These are phyloP conservation scores for Euzophera pinguis DNA, from an alignment of 2,888 invertebrate genomes.

Conservation along the genomic window DNA sequence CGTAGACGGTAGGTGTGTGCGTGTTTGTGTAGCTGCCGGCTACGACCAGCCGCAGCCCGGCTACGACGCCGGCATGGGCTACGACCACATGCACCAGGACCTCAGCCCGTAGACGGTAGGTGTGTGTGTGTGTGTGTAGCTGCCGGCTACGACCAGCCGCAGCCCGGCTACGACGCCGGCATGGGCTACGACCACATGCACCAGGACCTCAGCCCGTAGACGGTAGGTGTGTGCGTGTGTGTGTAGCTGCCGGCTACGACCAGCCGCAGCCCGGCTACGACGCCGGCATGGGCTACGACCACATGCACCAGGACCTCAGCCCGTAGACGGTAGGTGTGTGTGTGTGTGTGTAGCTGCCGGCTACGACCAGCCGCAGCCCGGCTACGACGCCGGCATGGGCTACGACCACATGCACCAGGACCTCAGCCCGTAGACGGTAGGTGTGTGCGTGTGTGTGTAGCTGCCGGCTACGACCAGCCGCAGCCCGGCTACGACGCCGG, in stretches of 20 bases:
- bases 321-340: constrained; percentile 13
- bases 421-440: constrained; percentile 8
- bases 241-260: no score
- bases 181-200: constrained; percentile 60
- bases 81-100: no score
- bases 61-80: constrained; percentile 89
- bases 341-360: constrained; percentile 14
- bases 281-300: constrained; percentile 82
- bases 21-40: not conserved
- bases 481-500: no score
- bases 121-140: constrained; percentile 13
- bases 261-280: no score
- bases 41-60: constrained; percentile 94
- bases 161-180: constrained; percentile 93
- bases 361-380: no score
- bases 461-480: no score
- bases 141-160: no score
- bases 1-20: not conserved
- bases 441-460: no score
- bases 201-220: not conserved
- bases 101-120: constrained; percentile 12
- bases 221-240: constrained; percentile 15
- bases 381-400: no score
- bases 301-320: not conserved
- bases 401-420: constrained; percentile 11